phyloP scores from a whole-genome alignment of 2,888 invertebrate genomes.

The Amphipyra berbera region DNA sequence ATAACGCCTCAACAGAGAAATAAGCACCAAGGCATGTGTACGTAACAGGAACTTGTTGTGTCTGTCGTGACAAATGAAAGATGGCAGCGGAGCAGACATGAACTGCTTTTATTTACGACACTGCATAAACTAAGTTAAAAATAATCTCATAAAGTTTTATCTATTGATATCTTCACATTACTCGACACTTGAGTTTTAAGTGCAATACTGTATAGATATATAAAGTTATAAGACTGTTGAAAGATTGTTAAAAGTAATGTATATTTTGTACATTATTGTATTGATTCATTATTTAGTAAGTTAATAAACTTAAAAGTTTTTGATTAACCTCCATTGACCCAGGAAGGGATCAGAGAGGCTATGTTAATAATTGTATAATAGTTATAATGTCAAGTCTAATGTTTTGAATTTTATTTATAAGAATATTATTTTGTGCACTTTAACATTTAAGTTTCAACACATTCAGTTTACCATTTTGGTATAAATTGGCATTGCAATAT shows the following conservation, averaged over 20 bases:
- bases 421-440: slow-evolving; percentile 60
- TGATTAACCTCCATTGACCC: slow-evolving; percentile 71
- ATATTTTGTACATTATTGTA: slow-evolving; percentile 88
- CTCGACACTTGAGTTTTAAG: slow-evolving; percentile 68
- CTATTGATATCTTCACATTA: slow-evolving; percentile 58
- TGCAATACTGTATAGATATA: slow-evolving; percentile 88
- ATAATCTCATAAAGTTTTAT: slow-evolving; percentile 61
- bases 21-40: slow-evolving; percentile 54
- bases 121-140: slow-evolving; percentile 54
- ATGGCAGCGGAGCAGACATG: slow-evolving; percentile 38
- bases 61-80: slow-evolving; percentile 38
- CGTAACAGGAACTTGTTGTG: slow-evolving; percentile 50
- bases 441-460: slow-evolving; percentile 50
- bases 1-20: slow-evolving; percentile 60
- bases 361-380: slow-evolving; percentile 71
- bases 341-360: slow-evolving; percentile 70
- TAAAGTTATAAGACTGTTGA: slow-evolving; percentile 89
- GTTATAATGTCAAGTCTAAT: slow-evolving; percentile 63
- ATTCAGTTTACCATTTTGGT: slow-evolving; percentile 45
- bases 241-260: slow-evolving; percentile 86
- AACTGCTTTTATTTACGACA: slow-evolving; percentile 51
- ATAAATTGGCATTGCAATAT: slow-evolving; percentile 58
- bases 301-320: slow-evolving; percentile 77
- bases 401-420: slow-evolving; percentile 63
- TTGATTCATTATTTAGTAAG: slow-evolving; percentile 81